A percentile compares a stretch with the other conserved stretches of the same genome.
phyloP scores from a whole-genome alignment of 2,888 invertebrate genomes.

The Hyposoter dolosus region DNA sequence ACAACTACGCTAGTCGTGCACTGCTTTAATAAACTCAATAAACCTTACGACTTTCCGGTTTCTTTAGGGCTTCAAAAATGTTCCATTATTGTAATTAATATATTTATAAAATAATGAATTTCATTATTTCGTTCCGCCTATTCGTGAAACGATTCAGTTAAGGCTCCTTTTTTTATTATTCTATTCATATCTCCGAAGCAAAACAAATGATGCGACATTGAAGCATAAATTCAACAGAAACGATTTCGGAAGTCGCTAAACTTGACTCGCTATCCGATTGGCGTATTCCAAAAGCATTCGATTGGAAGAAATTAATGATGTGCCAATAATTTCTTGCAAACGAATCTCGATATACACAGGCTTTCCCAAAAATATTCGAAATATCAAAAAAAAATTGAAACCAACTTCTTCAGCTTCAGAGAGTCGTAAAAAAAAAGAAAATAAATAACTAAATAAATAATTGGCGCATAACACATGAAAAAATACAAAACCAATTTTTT shows the following conservation, averaged over 20 bases:
- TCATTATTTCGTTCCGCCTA: not conserved
- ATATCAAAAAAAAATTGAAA: not conserved
- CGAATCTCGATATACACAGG: not conserved
- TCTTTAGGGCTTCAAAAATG: not conserved
- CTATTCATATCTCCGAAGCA: not conserved
- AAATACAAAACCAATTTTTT: not conserved
- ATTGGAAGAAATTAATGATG: not conserved
- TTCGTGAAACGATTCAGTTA: not conserved
- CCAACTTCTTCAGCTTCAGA: not conserved
- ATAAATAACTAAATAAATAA: not conserved
- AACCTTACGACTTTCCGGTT: conserved; percentile 16
- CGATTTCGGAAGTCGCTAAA: not conserved
- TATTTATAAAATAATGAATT: not conserved
- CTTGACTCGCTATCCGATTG: not conserved
- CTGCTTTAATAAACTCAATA: not conserved
- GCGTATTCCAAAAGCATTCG: not conserved
- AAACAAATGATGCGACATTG: not conserved
- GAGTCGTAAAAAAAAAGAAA: not conserved
- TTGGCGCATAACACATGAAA: not conserved
- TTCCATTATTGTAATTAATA: not conserved
- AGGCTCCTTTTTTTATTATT: not conserved
- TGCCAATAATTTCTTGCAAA: not conserved
- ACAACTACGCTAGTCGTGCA: conserved; percentile 70
- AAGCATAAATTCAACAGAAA: not conserved
- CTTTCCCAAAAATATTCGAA: not conserved